These are phyloP conservation scores for Apodemus sylvaticus DNA, from an alignment of 2,113 vertebrate genomes.

Conservation along the genomic window DNA sequence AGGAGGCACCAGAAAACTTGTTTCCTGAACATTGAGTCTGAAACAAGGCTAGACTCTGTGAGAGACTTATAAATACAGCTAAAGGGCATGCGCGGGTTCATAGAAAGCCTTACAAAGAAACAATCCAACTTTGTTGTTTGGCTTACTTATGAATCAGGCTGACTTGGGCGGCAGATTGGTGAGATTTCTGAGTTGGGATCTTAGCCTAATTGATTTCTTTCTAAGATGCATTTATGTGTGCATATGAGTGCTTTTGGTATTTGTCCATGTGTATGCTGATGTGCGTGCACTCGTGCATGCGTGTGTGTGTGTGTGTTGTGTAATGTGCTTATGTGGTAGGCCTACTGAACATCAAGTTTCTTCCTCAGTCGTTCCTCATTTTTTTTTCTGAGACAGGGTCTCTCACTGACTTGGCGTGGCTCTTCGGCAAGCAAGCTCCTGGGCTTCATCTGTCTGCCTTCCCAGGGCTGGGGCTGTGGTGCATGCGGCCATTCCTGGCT, in stretches of 20 bases:
- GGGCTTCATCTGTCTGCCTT: background rate
- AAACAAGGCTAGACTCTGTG: background rate
- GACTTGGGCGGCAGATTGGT: background rate
- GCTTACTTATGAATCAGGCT: background rate
- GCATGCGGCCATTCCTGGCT: background rate
- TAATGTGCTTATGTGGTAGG: background rate
- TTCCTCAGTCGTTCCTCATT: background rate
- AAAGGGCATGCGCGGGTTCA: background rate
- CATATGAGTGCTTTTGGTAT: background rate
- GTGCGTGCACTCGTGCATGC: too few species aligned
- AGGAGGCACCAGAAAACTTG: background rate
- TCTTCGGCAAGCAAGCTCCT: background rate
- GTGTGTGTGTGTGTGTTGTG: too few species aligned
- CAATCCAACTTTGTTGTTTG: background rate
- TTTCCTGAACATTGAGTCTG: background rate
- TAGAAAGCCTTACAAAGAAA: constrained; percentile 8
- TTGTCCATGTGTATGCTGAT: background rate
- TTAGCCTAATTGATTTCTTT: constrained; percentile 25
- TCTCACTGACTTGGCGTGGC: background rate
- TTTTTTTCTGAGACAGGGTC: background rate
- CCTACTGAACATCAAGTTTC: background rate
- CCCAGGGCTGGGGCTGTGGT: background rate
- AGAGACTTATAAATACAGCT: background rate
- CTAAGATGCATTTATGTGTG: background rate
- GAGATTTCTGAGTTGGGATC: background rate